Percentiles rank a stretch among this genome's conserved stretches.
Conservation (phyloP, 2,797 vertebrate species). For the Myiotriccus ornatus region DNA sequence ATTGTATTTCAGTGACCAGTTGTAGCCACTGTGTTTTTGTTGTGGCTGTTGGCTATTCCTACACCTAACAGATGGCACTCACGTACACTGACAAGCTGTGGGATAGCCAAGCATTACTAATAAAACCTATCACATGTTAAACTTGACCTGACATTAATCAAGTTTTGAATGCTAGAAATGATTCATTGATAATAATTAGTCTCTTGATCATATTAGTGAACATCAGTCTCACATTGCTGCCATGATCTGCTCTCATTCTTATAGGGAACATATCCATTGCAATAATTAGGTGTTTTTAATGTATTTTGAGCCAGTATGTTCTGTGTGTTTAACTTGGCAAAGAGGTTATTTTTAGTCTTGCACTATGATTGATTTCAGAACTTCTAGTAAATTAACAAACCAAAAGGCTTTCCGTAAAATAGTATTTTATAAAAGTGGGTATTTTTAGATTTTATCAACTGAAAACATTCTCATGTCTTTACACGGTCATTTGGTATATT, state of each 20-base stretch:
- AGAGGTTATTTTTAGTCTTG: constrained; percentile 37
- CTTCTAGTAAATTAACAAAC: constrained; percentile 18
- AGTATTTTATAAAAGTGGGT: neutral
- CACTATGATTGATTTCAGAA: neutral
- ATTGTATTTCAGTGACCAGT: neutral
- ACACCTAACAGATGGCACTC: constrained; percentile 62
- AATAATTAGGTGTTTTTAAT: constrained; percentile 61
- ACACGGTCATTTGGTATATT: neutral
- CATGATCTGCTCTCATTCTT: constrained; percentile 58
- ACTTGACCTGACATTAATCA: constrained; percentile 76
- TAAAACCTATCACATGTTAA: constrained; percentile 70
- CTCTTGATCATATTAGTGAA: constrained; percentile 68
- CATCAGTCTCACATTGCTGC: constrained; percentile 49
- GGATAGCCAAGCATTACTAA: constrained; percentile 71
- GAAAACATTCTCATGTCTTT: neutral
- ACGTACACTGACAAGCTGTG: constrained; percentile 62
- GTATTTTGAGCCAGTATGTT: constrained; percentile 44
- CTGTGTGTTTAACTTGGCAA: constrained; percentile 56
- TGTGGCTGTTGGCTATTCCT: constrained; percentile 64
- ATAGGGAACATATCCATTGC: constrained; percentile 41
- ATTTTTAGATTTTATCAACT: neutral
- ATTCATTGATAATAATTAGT: constrained; percentile 74
- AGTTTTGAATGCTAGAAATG: constrained; percentile 72
- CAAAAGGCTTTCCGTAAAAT: neutral
- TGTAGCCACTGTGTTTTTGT: constrained; percentile 42